Percentiles rank a stretch among this genome's conserved stretches.
Evolutionary conservation across 2,113 vertebrate species (phyloP).

Genomic region (Psilopsiagon aymara): DNA sequence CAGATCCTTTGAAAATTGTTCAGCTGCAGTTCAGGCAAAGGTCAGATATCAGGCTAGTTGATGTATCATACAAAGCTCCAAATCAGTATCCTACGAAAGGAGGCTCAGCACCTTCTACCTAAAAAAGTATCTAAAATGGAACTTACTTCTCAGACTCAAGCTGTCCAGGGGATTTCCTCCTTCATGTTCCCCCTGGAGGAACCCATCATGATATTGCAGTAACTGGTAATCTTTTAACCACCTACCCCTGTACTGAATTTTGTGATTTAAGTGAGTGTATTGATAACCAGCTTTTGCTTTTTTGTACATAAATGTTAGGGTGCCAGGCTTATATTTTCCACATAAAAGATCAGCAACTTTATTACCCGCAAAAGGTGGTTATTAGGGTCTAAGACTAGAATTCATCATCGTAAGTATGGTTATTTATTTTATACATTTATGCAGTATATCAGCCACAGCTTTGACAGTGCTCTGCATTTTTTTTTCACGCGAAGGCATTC

Average conservation of each 20-base stretch:
- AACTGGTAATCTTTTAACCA: constrained; percentile 38
- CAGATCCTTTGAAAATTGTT: constrained; percentile 35
- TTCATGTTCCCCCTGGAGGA: neutral
- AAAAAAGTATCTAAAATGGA: neutral
- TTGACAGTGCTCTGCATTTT: constrained; percentile 71
- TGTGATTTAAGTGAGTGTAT: constrained; percentile 30
- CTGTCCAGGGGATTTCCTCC: neutral
- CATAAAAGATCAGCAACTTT: constrained; percentile 66
- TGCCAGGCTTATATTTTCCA: constrained; percentile 63
- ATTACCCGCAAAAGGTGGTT: constrained; percentile 63
- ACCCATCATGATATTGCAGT: neutral
- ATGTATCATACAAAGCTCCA: neutral
- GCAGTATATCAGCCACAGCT: constrained; percentile 69
- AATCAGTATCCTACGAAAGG: neutral
- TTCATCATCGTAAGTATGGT: constrained; percentile 66
- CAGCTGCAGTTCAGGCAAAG: constrained; percentile 27
- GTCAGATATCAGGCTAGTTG: neutral
- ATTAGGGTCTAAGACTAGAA: constrained; percentile 71
- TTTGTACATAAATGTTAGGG: constrained; percentile 57
- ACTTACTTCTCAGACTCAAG: neutral
- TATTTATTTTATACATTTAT: constrained; percentile 74
- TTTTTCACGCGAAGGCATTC: constrained; percentile 61
- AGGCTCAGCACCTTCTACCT: neutral
- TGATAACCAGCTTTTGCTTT: constrained; percentile 57
- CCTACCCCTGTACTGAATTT: neutral